Percentiles rank a stretch among this genome's conserved stretches.
Conservation (phyloP, 2,888 invertebrate genomes). For the Sepiola atlantica region DNA sequence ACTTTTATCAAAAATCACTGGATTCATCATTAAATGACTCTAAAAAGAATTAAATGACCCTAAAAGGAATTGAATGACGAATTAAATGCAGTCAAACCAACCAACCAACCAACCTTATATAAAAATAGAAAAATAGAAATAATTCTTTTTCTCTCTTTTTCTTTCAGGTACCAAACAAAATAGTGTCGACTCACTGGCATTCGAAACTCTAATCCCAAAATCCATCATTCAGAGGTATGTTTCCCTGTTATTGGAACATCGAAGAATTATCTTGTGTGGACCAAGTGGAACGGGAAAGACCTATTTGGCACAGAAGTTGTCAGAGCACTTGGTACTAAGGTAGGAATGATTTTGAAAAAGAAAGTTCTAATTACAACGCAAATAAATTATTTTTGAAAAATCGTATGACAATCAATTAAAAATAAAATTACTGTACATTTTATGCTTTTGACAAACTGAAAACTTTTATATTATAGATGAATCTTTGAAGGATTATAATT, state of each 20-base stretch:
- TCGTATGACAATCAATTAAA: too few relatives aligned
- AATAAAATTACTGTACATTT: too few relatives aligned
- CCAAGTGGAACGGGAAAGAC: constrained; percentile 98
- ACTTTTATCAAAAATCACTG: too few relatives aligned
- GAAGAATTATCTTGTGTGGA: constrained; percentile 94
- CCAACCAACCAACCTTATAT: not conserved
- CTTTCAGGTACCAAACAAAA: constrained; percentile 83
- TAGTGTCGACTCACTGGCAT: constrained; percentile 93
- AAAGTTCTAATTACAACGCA: not conserved
- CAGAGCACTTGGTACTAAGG: constrained; percentile 87
- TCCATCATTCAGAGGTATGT: constrained; percentile 95
- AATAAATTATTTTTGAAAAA: not conserved
- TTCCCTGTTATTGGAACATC: constrained; percentile 91
- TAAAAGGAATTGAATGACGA: too few relatives aligned
- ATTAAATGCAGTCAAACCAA: too few relatives aligned
- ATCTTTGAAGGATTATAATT: too few relatives aligned
- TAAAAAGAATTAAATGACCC: too few relatives aligned
- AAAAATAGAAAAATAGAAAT: not conserved
- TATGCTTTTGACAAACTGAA: too few relatives aligned
- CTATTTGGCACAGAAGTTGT: constrained; percentile 93
- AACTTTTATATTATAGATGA: too few relatives aligned
- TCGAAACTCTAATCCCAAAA: constrained; percentile 96
- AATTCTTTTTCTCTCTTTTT: constrained; percentile 53
- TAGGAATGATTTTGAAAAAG: constrained; percentile 52
- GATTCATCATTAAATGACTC: too few relatives aligned